Conservation (phyloP, 1,140 invertebrate genomes). For the Hylaeus volcanicus region DNA sequence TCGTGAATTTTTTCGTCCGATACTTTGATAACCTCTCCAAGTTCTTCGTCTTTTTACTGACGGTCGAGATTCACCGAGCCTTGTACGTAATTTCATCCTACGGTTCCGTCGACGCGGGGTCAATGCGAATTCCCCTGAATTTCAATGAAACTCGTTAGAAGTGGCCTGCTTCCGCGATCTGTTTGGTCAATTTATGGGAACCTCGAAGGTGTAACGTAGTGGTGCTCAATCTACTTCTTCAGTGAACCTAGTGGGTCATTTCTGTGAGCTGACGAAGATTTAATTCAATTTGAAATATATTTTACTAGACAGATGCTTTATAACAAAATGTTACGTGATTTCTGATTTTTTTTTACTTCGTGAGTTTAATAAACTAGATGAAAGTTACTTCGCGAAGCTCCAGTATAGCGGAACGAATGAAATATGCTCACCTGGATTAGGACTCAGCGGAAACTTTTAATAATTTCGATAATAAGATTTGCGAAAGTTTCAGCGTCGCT, state of each 20-base stretch:
- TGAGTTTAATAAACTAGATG: too few species aligned
- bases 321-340: too few species aligned
- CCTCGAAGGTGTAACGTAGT: constrained; percentile 18
- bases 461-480: constrained; percentile 18
- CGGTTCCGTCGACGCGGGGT: not conserved
- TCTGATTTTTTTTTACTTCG: too few species aligned
- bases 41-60: not conserved
- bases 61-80: constrained; percentile 22
- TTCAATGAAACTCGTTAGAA: constrained; percentile 43
- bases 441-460: constrained; percentile 23
- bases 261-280: too few species aligned
- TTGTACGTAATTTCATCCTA: constrained; percentile 9
- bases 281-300: too few species aligned
- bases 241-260: too few species aligned
- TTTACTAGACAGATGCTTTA: too few species aligned
- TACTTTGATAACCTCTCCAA: not conserved
- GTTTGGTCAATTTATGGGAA: constrained; percentile 32
- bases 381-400: too few species aligned
- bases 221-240: too few species aligned
- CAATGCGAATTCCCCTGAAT: constrained; percentile 25
- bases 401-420: constrained; percentile 5
- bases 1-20: not conserved
- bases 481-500: not conserved
- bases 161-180: constrained; percentile 25
- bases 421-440: constrained; percentile 18